Percentiles rank a stretch among this genome's conserved stretches.
Conservation (phyloP, 2,113 vertebrate species). For the Oryzias javanicus region DNA sequence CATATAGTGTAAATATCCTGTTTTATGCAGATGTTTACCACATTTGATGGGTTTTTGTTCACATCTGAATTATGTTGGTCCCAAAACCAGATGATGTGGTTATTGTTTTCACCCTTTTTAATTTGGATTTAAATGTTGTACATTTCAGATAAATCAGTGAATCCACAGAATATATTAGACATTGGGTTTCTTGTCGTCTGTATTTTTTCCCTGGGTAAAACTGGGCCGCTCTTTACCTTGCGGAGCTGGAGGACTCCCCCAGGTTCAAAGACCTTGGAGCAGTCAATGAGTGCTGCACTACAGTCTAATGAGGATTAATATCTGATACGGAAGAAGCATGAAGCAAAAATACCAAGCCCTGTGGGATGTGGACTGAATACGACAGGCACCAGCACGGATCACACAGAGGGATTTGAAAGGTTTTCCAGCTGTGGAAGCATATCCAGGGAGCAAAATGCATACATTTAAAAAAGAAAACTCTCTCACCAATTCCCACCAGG, state of each 20-base stretch:
- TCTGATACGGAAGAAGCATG: slow-evolving; percentile 51
- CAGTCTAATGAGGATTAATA: slow-evolving; percentile 79
- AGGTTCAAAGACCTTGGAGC: slow-evolving; percentile 63
- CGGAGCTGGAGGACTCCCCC: slow-evolving; percentile 45
- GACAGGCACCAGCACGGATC: slow-evolving; percentile 59
- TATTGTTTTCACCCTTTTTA: no score
- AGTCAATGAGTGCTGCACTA: slow-evolving; percentile 70
- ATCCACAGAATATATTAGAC: no score
- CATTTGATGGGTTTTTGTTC: no score
- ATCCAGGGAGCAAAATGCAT: background rate
- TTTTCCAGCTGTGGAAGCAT: slow-evolving; percentile 19
- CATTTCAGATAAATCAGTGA: no score
- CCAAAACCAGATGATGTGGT: no score
- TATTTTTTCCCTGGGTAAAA: slow-evolving; percentile 53
- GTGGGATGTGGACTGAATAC: slow-evolving; percentile 64
- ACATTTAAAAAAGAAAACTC: background rate
- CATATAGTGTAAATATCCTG: no score
- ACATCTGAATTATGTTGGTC: no score
- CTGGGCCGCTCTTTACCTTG: slow-evolving; percentile 49
- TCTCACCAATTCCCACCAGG: background rate
- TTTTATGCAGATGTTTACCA: no score
- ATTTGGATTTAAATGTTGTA: no score
- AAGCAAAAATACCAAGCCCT: slow-evolving; percentile 71
- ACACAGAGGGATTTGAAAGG: slow-evolving; percentile 54
- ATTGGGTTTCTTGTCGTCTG: slow-evolving; percentile 12